Percentiles rank a stretch among this genome's conserved stretches.
Conservation (phyloP, 2,888 invertebrate species). For the Cataglyphis livida region DNA sequence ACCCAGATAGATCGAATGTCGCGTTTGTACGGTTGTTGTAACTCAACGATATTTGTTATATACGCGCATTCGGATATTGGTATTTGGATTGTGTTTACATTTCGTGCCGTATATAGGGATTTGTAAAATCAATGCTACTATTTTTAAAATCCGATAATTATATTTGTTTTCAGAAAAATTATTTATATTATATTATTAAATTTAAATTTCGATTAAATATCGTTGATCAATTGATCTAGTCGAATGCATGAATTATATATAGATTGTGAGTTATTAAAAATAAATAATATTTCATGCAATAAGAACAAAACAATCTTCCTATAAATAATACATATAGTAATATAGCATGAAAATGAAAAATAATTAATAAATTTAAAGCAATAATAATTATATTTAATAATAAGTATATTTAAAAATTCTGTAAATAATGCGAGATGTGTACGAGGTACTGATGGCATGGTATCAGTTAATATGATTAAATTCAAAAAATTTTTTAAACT, state of each 20-base stretch:
- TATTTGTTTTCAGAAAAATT: background rate
- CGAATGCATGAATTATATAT: background rate
- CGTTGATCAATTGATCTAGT: background rate
- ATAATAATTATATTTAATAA: no score
- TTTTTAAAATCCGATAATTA: background rate
- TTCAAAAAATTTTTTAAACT: background rate
- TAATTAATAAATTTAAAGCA: no score
- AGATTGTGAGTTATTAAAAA: background rate
- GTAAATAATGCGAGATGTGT: background rate
- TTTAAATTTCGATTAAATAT: background rate
- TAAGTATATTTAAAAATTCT: background rate
- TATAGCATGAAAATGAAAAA: no score
- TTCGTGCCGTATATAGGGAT: no score
- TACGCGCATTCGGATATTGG: background rate
- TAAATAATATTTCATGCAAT: background rate
- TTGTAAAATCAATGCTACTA: background rate
- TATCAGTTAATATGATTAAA: background rate
- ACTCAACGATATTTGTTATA: background rate
- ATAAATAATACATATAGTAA: no score
- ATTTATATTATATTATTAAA: background rate
- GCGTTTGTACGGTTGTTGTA: conserved; percentile 11
- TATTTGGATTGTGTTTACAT: background rate
- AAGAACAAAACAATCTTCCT: no score
- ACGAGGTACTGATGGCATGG: background rate
- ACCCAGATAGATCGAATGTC: conserved; percentile 22